Evolutionary conservation across 37 sponge, comb jelly and placozoan species (phyloP), one percentile per base, ranked within the genome.

Genomic region (Oscarella lobularis): DNA sequence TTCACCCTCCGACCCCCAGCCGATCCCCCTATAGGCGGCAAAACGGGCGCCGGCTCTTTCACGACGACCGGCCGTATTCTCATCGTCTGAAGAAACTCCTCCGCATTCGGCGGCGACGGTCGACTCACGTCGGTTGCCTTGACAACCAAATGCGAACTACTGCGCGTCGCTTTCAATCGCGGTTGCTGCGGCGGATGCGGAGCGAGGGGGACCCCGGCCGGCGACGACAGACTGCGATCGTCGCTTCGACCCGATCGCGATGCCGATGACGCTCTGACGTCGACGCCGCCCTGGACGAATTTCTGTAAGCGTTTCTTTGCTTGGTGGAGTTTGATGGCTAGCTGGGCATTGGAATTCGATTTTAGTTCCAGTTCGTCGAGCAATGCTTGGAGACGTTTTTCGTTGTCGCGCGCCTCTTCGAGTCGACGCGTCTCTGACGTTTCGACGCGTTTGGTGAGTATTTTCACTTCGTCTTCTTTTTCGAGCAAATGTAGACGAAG

Each of bases 261-360:
- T n/a, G n/a, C n/a, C n/a, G n/a, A n/a, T n/a, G n/a, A n/a, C n/a
- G n/a, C n/a, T n/a, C n/a, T n/a, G n/a, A n/a, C n/a, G 36, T 31
- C 79, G 0, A 36, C 74, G 20, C 66, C 32, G 32, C 66, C 67
- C 67, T 86, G 78, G 33, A 78, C 3, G 31, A 29, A 71, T 30
- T 71, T 36, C 36, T 73, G 72, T 27, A 79, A 38, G 35, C 38
- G 37, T 5, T 39, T 33, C 2, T 54, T 70, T 36, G 72, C n/a
- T n/a, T 78, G 76, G 40, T 81, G 81, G 32, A 85, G 79, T 41
- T 88, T 73, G 73, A 75, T 70, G 1, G 79, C 79, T 3, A 88
- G 76, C 14, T 40, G 27, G 41, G 83, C 82, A 14, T 84, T 79
- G 9, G 81, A 20, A 35, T 30, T 78, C 0, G 85, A 37, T 38